Percentiles rank a stretch among this genome's conserved stretches.
phyloP scores from a whole-genome alignment of 2,888 invertebrate genomes.

The Cephus spinipes region DNA sequence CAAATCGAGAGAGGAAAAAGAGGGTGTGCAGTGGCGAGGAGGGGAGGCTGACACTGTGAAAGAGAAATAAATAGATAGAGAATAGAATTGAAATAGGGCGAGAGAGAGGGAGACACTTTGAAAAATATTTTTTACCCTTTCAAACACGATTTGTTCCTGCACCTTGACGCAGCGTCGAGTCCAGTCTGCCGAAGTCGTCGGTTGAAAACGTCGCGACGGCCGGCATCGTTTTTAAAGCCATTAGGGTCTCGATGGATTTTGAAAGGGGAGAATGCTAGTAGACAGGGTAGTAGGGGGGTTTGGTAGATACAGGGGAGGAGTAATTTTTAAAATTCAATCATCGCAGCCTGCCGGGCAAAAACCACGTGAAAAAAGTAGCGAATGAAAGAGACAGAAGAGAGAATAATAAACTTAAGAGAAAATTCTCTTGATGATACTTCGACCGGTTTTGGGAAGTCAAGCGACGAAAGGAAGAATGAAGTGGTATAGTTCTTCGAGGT shows the following conservation, averaged over 20 bases:
- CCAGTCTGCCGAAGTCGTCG: not conserved
- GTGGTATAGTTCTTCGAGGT: not conserved
- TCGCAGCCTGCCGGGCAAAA: not conserved
- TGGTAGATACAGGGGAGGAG: not conserved
- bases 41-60: not conserved
- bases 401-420: not conserved
- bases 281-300: not conserved
- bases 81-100: slow-evolving; percentile 6
- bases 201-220: not conserved
- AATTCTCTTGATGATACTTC: not conserved
- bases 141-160: not conserved
- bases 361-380: not conserved
- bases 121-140: not conserved
- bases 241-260: not conserved
- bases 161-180: not conserved
- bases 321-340: not conserved
- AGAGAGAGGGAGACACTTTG: not conserved
- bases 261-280: not conserved
- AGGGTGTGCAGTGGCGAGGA: not conserved
- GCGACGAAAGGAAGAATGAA: too few species aligned
- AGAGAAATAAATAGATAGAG: not conserved
- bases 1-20: slow-evolving; percentile 2
- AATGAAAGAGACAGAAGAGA: not conserved
- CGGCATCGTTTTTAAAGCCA: not conserved
- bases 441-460: not conserved